Evolutionary conservation across 2,888 invertebrate species (phyloP), one percentile per base, ranked within the genome.

Genomic region (Aelia acuminata): DNA sequence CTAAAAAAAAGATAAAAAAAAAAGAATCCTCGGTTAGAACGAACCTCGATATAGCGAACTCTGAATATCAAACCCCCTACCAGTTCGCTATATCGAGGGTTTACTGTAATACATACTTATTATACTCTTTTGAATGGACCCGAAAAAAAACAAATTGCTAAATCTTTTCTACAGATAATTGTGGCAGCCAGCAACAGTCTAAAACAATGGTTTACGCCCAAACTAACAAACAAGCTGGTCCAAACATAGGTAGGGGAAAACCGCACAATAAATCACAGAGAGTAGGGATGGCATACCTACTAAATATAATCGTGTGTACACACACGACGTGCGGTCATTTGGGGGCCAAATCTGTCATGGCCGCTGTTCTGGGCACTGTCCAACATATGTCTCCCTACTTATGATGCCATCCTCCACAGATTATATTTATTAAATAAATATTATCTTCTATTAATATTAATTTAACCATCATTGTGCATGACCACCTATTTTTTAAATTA

Each of bases 311-410:
- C 43, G 5, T 43, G 22, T 43, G 80, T 80, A 80, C 80, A 80
- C 43, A 80, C 43, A 20, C 11, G 22, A n/a, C n/a, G n/a, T 22
- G 7, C 18, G 35, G 3, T 80, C 43, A 80, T 80, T 80, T 80
- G 10, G 80, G n/a, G 13, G 80, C 80, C 80, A 80, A 80, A 80
- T 43, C 80, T 47, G 80, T 80, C 43, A 80, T 80, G 80, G 80
- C 80, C 80, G n/a, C 80, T 43, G n/a, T 47, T 39, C 8, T 80
- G 80, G 80, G 43, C 43, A 10, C 43, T 80, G 80, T 80, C 80
- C 80, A 80, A 80, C 80, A 80, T 43, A 39, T 39, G 80, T 43
- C n/a, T 43, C 43, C n/a, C 10, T 13, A 3, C 43, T 80, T 2
- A 22, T 47, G 15, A 22, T 47, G 15, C n/a, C 80, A 20, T 43